Conservation (phyloP, 2,888 invertebrate species). For the Amblyjoppa fuscipennis region DNA sequence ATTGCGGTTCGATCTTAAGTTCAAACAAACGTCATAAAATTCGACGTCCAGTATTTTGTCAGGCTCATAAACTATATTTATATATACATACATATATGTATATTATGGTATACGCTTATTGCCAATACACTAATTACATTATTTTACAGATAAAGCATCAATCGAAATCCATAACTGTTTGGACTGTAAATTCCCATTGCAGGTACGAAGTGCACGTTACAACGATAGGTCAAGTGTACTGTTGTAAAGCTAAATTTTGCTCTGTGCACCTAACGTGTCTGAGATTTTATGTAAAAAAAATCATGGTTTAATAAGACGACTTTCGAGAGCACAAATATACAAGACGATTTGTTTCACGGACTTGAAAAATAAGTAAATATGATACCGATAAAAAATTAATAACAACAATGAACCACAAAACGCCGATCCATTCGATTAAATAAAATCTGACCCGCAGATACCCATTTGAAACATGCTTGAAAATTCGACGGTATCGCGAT, state of each 20-base stretch:
- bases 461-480: background rate
- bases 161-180: conserved; percentile 37
- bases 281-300: background rate
- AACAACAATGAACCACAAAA: background rate
- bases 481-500: conserved; percentile 35
- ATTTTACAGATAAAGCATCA: conserved; percentile 56
- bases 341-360: background rate
- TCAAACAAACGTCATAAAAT: no score
- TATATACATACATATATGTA: background rate
- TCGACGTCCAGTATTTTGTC: background rate
- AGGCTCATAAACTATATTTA: background rate
- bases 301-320: background rate
- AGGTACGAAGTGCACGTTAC: conserved; percentile 55
- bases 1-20: no score
- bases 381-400: background rate
- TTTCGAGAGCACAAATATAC: conserved; percentile 3
- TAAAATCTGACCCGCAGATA: conserved; percentile 51
- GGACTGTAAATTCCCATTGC: conserved; percentile 49
- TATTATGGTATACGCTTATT: conserved; percentile 20
- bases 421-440: background rate
- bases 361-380: background rate
- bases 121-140: conserved; percentile 41
- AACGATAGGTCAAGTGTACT: conserved; percentile 37
- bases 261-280: background rate
- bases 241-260: background rate